These are phyloP conservation scores for Antechinus flavipes DNA, from an alignment of 2,113 vertebrate species.

Conservation along the genomic window DNA sequence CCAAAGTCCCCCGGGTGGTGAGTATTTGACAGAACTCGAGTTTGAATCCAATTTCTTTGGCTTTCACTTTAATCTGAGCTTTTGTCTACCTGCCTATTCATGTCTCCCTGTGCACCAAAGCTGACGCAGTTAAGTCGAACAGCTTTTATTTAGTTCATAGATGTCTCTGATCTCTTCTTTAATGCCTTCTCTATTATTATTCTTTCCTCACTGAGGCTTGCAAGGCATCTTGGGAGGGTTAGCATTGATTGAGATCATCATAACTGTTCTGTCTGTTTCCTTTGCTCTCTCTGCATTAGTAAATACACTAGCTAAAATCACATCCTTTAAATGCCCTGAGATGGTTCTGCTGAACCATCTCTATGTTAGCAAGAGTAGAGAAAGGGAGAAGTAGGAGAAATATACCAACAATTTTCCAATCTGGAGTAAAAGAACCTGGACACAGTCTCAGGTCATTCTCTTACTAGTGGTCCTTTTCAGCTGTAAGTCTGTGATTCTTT, in stretches of 20 bases:
- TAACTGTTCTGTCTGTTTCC: background rate
- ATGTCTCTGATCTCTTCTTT: background rate
- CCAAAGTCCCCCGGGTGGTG: background rate
- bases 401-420: background rate
- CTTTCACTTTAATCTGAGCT: background rate
- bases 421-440: background rate
- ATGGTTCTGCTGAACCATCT: background rate
- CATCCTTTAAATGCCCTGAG: background rate
- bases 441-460: background rate
- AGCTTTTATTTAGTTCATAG: background rate
- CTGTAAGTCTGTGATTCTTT: background rate
- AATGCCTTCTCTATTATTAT: background rate
- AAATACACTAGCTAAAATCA: background rate
- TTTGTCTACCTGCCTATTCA: background rate
- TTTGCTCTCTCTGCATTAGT: background rate
- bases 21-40: background rate
- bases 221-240: background rate
- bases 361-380: background rate
- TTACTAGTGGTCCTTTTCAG: background rate
- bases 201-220: background rate
- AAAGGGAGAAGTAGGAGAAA: background rate
- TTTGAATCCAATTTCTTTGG: background rate
- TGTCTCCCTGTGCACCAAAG: background rate
- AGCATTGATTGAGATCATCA: background rate
- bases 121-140: background rate